Evolutionary conservation across 2,113 vertebrate species (phyloP), one percentile per base, ranked within the genome.

Genomic region (Fulmarus glacialis): DNA sequence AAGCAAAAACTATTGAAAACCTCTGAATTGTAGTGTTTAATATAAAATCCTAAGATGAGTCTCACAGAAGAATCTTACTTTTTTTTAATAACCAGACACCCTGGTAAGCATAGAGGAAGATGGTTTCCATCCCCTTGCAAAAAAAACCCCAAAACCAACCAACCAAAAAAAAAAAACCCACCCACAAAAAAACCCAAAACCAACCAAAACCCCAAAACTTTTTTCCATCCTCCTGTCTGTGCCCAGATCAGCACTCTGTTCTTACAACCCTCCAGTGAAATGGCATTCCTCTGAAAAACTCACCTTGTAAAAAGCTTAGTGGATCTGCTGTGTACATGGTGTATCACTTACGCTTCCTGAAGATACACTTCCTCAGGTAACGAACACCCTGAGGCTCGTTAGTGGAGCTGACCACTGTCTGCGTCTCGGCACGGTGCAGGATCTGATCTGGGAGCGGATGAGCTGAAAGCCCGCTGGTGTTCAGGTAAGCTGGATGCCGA

Each of bases 361-460:
- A 77, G 77, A 24, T 64, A 3, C 2, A 1, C 11, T 56, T 81
- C n/a, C 73, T 81, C 30, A 8, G 43, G 68, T 84, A 18, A 20
- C 0, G 0, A 50, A 29, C 4, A 19, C 53, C 48, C 36, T 15
- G 36, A 26, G 45, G 48, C 36, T 83, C 0, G 0, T 26, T 36
- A 11, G 36, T 14, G 29, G 12, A 26, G 36, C 62, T 87, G 87
- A 32, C 58, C 7, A 5, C 30, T 43, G 58, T 34, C 64, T 17
- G 38, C 8, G 8, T 16, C 56, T 50, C 15, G 20, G 47, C 60
- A 9, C 8, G 24, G 21, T 7, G 26, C 23, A 11, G 56, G 68
- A 62, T 32, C 50, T 27, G 3, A 26, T 48, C 36, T 70, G 55
- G 47, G 71, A 55, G 47, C 3, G 0, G 5, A 9, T 11, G 67